A percentile compares a stretch with the other conserved stretches of the same genome.
Evolutionary conservation across 2,888 invertebrate genomes (phyloP).

Genomic region (Branchinecta sandiegonensis): DNA sequence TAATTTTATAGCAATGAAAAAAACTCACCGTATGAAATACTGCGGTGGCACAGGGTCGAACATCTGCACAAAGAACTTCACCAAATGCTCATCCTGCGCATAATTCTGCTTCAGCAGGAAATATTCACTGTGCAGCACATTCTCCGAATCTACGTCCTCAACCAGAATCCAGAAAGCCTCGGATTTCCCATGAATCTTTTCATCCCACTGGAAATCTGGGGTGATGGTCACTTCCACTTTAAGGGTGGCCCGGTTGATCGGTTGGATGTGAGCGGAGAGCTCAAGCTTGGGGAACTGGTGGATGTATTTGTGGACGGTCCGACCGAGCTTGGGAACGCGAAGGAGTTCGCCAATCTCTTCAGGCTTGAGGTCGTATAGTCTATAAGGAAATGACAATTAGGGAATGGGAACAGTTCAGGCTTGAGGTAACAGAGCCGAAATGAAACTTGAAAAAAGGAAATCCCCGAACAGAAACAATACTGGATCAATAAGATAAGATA

Average conservation of each 20-base stretch:
- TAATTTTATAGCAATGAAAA: neutral
- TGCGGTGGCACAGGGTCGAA: slow-evolving; percentile 97
- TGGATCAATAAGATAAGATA: too few species aligned
- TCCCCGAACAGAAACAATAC: too few species aligned
- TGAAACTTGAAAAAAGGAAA: too few species aligned
- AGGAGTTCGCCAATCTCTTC: slow-evolving; percentile 93
- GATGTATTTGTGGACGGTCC: slow-evolving; percentile 85
- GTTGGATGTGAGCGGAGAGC: slow-evolving; percentile 90
- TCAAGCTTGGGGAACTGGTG: slow-evolving; percentile 96
- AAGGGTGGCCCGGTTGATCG: slow-evolving; percentile 79
- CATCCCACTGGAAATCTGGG: slow-evolving; percentile 99
- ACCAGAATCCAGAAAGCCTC: slow-evolving; percentile 48
- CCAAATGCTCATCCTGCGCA: slow-evolving; percentile 78
- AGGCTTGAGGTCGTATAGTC: slow-evolving; percentile 87
- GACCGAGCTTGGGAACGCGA: slow-evolving; percentile 78
- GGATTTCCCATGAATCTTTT: slow-evolving; percentile 60
- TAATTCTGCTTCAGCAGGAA: slow-evolving; percentile 91
- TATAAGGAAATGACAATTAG: slow-evolving; percentile 24
- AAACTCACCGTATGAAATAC: slow-evolving; percentile 57
- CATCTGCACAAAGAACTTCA: slow-evolving; percentile 96
- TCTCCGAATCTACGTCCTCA: slow-evolving; percentile 29
- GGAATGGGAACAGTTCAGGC: neutral
- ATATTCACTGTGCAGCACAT: slow-evolving; percentile 81
- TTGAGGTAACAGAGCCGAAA: too few species aligned
- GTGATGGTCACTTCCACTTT: slow-evolving; percentile 92